Conservation (phyloP, 1,140 invertebrate species). For the Achroia grisella region DNA sequence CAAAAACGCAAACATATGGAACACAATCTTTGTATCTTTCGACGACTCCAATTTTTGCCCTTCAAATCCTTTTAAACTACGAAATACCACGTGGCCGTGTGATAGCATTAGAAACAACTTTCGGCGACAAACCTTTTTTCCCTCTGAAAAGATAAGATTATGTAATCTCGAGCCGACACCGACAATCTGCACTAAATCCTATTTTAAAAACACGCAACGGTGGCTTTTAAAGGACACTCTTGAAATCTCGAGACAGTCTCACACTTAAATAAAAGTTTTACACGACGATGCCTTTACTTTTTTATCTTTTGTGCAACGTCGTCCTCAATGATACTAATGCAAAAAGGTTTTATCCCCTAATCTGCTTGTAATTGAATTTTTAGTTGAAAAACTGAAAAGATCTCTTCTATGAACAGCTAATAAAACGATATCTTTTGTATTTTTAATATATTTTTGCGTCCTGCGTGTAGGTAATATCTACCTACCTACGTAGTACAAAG, state of each 20-base stretch:
- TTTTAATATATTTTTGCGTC: constrained; percentile 13
- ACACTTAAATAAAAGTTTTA: constrained; percentile 54
- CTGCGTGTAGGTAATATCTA: too few species aligned
- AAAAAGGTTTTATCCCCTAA: constrained; percentile 22
- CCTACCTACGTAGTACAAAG: too few species aligned
- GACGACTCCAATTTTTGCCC: too few species aligned
- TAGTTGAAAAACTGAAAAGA: too few species aligned
- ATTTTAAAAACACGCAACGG: constrained; percentile 63
- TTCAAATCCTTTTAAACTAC: constrained; percentile 12
- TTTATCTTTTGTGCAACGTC: constrained; percentile 34
- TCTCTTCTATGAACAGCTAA: too few species aligned
- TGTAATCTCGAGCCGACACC: constrained; percentile 30
- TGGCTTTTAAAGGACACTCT: constrained; percentile 56
- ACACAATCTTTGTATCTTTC: too few species aligned
- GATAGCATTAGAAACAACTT: constrained; percentile 52
- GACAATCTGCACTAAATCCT: constrained; percentile 58
- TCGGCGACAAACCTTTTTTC: constrained; percentile 41
- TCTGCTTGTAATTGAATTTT: constrained; percentile 34
- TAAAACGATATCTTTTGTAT: constrained; percentile 22
- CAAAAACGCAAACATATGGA: too few species aligned
- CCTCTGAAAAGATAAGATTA: constrained; percentile 49
- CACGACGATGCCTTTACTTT: constrained; percentile 35
- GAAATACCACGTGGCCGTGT: constrained; percentile 38
- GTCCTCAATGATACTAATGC: constrained; percentile 9
- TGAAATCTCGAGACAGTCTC: constrained; percentile 46